Base-by-base conservation (phyloP, 2,113 vertebrate species). In the Triplophysa siluroides region DNA sequence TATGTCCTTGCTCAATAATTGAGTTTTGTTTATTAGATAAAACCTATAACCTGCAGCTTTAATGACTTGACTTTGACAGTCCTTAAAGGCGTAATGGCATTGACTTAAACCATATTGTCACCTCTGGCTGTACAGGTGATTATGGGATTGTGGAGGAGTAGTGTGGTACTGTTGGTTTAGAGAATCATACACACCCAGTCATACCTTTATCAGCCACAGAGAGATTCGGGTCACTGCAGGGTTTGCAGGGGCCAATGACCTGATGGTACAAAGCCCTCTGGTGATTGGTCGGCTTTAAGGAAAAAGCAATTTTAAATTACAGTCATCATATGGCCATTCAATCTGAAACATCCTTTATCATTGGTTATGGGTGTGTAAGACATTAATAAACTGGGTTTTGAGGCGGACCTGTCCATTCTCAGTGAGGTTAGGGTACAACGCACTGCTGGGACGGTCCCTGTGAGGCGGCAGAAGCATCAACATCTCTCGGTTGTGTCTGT, bases 151-250 rank as follows among this genome's bases (percentile, higher is more conserved):
- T 63, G 56, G 76, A 9, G 24, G 11, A 72, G 9, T 26, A 45
- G 47, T 67, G 9, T 11, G 3, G 23, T n/a, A 66, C 67, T 66
- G 76, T 74, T 24, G 21, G 69, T 56, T 78, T 33, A 71, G 10
- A 65, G 56, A 64, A 61, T 47, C 18, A 64, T 45, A 70, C 43
- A 56, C 21, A 77, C 75, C 60, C 75, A 64, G 62, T 77, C 43
- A 13, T 83, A 99, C 98, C 97, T 95, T 98, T 98, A 90, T 99
- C 98, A 74, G 94, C 96, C 83, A 98, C 95, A 41, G 97, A 99
- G 11, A 99, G 94, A 90, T 99, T 98, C 75, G 98, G 98, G 87
- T 99, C 97, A 56, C 98, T 99, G 94, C 96, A 97, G 33, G 97
- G 98, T 90, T 99, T 99, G 89, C 96, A 98, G 0, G 96, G 94